Base-by-base conservation (phyloP, 2,888 invertebrate species). In the Zaprionus bogoriensis region DNA sequence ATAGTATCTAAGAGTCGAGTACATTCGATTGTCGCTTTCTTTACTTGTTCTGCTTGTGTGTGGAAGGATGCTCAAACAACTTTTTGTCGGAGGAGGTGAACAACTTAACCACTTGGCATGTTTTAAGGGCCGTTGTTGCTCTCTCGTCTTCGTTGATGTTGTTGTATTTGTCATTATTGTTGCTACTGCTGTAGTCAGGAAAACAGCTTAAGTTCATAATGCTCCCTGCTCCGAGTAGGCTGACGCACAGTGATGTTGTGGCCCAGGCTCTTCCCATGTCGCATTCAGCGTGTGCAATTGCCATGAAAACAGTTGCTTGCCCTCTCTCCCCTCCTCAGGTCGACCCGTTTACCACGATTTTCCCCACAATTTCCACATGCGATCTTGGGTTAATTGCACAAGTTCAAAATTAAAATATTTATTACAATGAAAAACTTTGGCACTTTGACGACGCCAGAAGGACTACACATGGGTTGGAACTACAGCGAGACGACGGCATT, bases 381-480 rank as follows among this genome's bases (percentile, higher is more conserved):
- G 79, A 67, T 85, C 66, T 67, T 65, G 87, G 77, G 87, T 81
- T 81, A 81, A 81, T 81, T 81, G 80, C 87, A 83, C 80, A 83
- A 86, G 87, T 81, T 81, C 74, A 81, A 86, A 81, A 81, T 86
- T 81, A 81, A 81, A 81, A 81, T 81, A 81, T 81, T 81, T 81
- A 81, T 81, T 86, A 81, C 80, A 81, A 83, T 81, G 84, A 74
- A 81, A 81, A 81, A 81, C 80, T 81, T 87, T 86, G 77, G 86
- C 83, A 85, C 79, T 87, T 85, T 87, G 79, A 64, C 75, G 87
- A 74, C 87, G 86, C 83, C 81, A 86, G 42, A 65, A 74, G 77
- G 71, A 76, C 86, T 78, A 78, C 74, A 65, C 68, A 69, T 62
- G 45, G 22, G 19, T 5, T 10, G 53, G 48, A 65, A 65, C 50